Evolutionary conservation across 2,797 vertebrate species (phyloP).

Genomic region (Neosilurus mollespiculum): DNA sequence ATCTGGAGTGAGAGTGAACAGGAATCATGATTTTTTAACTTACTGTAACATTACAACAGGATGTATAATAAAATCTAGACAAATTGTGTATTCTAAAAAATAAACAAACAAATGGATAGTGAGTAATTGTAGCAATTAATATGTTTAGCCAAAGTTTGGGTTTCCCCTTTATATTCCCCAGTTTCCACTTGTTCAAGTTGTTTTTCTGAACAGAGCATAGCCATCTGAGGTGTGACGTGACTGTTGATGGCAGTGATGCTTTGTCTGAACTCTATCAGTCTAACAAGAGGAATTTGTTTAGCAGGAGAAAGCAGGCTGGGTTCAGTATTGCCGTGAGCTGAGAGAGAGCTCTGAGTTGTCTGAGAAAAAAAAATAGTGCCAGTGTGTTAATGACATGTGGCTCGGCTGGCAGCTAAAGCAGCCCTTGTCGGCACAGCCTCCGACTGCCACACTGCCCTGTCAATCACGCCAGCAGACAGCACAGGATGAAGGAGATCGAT

Average conservation of each 20-base stretch:
- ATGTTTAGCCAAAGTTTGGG: not conserved
- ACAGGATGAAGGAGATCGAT: not conserved
- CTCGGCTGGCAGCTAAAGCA: conserved; percentile 37
- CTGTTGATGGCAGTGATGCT: conserved; percentile 50
- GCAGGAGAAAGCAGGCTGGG: conserved; percentile 28
- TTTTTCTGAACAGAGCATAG: conserved; percentile 19
- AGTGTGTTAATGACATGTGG: conserved; percentile 47
- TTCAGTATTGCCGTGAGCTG: conserved; percentile 24
- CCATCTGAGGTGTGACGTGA: conserved; percentile 53
- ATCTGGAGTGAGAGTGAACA: not conserved
- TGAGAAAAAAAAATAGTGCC: conserved; percentile 41
- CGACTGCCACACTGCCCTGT: conserved; percentile 41
- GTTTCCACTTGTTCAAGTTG: conserved; percentile 9
- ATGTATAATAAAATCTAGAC: not conserved
- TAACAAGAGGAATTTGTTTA: conserved; percentile 44
- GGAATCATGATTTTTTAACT: not conserved
- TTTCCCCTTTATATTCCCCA: not conserved
- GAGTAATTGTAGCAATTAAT: not conserved
- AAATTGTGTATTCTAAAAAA: not conserved
- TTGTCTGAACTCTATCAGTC: conserved; percentile 32
- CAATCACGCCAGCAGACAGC: conserved; percentile 44
- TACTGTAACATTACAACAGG: not conserved
- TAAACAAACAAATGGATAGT: not conserved
- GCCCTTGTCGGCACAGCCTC: conserved; percentile 25
- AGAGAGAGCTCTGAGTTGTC: conserved; percentile 26